Conservation (phyloP, 2,113 vertebrate species). For the Elachura formosa region DNA sequence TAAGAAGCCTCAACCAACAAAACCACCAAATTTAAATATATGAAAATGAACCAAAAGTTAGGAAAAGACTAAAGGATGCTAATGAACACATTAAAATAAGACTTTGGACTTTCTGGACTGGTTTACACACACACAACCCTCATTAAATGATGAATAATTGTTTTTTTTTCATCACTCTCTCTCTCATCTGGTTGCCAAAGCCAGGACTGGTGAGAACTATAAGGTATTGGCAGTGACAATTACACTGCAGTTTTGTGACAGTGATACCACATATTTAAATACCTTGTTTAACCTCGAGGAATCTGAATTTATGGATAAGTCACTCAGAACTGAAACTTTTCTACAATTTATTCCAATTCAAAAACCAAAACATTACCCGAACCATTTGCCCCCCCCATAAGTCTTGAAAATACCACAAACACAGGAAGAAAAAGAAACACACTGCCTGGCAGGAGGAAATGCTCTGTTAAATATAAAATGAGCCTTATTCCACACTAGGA, state of each 20-base stretch:
- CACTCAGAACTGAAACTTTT: not conserved
- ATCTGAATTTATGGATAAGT: not conserved
- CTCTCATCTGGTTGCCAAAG: not conserved
- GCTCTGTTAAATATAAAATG: not conserved
- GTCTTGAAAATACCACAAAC: not conserved
- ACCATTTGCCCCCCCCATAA: not conserved
- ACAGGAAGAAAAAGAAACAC: not conserved
- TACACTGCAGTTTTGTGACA: not conserved
- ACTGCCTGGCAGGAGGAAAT: not conserved
- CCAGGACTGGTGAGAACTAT: not conserved
- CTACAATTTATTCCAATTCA: not conserved
- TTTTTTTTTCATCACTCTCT: not conserved
- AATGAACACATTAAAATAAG: not conserved
- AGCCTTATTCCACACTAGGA: not conserved
- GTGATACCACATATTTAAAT: not conserved
- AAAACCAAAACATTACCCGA: not conserved
- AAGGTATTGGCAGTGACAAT: not conserved
- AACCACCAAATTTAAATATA: not conserved
- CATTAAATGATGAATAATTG: not conserved
- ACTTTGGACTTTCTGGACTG: not conserved
- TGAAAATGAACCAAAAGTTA: not conserved
- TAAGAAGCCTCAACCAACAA: not conserved
- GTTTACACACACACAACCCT: not conserved
- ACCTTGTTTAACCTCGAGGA: not conserved
- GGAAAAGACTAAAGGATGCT: not conserved